Conservation (phyloP, 2,113 vertebrate species). For the Hippocampus abdominalis region DNA sequence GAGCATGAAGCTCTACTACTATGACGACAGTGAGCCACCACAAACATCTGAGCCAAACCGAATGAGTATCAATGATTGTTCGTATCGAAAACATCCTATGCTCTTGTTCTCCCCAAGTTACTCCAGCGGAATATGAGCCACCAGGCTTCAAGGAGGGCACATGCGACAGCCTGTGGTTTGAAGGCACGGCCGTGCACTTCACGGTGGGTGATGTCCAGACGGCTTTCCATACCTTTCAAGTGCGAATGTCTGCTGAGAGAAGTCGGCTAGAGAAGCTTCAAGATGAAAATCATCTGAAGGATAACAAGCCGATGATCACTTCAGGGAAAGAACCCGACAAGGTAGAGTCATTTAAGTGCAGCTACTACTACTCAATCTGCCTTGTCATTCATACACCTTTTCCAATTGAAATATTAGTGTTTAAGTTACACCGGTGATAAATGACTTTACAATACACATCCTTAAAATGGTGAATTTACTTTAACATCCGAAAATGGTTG, state of each 20-base stretch:
- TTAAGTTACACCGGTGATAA: too few species aligned
- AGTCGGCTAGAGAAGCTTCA: slow-evolving; percentile 55
- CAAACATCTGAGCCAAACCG: neutral
- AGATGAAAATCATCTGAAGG: slow-evolving; percentile 42
- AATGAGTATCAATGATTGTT: neutral
- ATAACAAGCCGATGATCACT: slow-evolving; percentile 4
- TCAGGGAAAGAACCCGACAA: neutral
- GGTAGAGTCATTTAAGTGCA: neutral
- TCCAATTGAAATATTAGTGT: too few species aligned
- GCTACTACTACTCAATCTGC: neutral
- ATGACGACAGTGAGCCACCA: slow-evolving; percentile 81
- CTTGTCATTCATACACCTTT: too few species aligned
- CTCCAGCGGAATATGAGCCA: slow-evolving; percentile 87
- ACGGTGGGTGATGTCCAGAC: slow-evolving; percentile 87
- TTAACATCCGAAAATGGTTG: too few species aligned
- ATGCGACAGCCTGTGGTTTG: slow-evolving; percentile 80
- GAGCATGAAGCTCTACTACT: slow-evolving; percentile 95
- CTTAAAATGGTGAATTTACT: too few species aligned
- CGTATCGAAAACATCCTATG: neutral
- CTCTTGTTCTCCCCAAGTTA: slow-evolving; percentile 73
- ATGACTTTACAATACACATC: too few species aligned
- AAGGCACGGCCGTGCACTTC: slow-evolving; percentile 81
- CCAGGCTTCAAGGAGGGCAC: slow-evolving; percentile 88
- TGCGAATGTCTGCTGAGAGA: slow-evolving; percentile 81
- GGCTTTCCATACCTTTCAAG: slow-evolving; percentile 80